Base-by-base conservation (phyloP, 2,113 vertebrate genomes). In the Vulpes vulpes region DNA sequence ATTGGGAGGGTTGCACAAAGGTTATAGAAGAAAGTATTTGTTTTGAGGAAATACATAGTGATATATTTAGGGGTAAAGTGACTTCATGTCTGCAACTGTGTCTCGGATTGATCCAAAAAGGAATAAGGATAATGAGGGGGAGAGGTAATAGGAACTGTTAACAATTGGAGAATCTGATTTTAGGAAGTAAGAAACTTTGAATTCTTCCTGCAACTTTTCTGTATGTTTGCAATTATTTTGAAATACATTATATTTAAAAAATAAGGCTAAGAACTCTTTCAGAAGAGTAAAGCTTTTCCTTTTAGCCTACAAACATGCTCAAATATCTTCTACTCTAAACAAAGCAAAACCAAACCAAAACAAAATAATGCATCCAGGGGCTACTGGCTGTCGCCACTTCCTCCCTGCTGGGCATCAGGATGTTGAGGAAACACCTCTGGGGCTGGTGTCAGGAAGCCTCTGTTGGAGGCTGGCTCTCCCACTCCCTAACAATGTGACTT, bases 341-440 rank as follows among this genome's bases (percentile, higher is more conserved):
- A 97, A 89, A 91, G 86, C 60, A 89, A 95, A 88, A 79, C 57
- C 95, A 90, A 97, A 96, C 53, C 94, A 71, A 87, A 86, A 87
- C 71, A 86, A 73, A 94, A 89, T 15, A 83, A 93, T 30, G 16
- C 82, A 91, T 49, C 17, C 83, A 27, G 35, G 16, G n/a, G 51
- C 51, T 60, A 23, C 5, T 74, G 25, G 62, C 55, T 90, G 49
- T 71, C 8, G 0, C 69, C 55, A 74, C 51, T 96, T 95, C 95
- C 90, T 97, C 74, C 27, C 91, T 76, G 43, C 67, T 71, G 74
- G 82, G 53, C 49, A 84, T 83, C 92, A 96, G 96, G 95, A 94
- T 95, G 83, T 38, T 59, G 89, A 83, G 92, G 94, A 98, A 97
- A 93, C 73, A 88, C 14, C 23, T n/a, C 12, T 32, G 57, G 35